A percentile compares a stretch with the other conserved stretches of the same genome.
These are phyloP conservation scores for Menidia beryllina DNA, from an alignment of 2,113 vertebrate species.

Conservation along the genomic window DNA sequence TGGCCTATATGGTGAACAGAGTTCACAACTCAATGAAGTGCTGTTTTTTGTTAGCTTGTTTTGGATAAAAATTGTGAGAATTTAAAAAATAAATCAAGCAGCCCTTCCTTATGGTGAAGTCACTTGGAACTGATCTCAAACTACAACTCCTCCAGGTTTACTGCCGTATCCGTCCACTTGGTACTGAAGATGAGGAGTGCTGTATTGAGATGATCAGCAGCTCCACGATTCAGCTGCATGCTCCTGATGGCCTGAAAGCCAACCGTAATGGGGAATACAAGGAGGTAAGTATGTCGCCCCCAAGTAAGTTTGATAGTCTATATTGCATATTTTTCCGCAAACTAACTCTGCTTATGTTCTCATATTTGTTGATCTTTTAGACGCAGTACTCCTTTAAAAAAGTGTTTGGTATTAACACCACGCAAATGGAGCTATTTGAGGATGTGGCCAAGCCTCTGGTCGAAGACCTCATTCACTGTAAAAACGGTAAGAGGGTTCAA, in stretches of 20 bases:
- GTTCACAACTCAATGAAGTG: too few species aligned
- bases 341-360: neutral
- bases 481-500: constrained; percentile 86
- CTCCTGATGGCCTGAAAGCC: constrained; percentile 89
- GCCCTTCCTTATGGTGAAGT: neutral
- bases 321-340: neutral
- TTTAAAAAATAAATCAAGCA: too few species aligned
- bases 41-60: too few species aligned
- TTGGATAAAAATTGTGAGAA: too few species aligned
- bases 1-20: neutral
- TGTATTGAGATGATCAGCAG: constrained; percentile 93
- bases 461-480: constrained; percentile 93
- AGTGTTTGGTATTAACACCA: constrained; percentile 89
- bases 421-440: constrained; percentile 90
- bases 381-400: constrained; percentile 95
- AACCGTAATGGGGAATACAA: constrained; percentile 94
- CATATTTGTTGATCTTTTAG: constrained; percentile 71
- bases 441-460: constrained; percentile 90
- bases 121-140: neutral
- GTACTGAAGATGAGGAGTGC: constrained; percentile 84
- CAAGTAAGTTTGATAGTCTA: neutral
- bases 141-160: constrained; percentile 84
- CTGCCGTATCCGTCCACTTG: constrained; percentile 91
- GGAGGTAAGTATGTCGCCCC: constrained; percentile 81
- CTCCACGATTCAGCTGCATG: constrained; percentile 91